phyloP scores from a whole-genome alignment of 1,140 invertebrate species.

The Metopolophium dirhodum region DNA sequence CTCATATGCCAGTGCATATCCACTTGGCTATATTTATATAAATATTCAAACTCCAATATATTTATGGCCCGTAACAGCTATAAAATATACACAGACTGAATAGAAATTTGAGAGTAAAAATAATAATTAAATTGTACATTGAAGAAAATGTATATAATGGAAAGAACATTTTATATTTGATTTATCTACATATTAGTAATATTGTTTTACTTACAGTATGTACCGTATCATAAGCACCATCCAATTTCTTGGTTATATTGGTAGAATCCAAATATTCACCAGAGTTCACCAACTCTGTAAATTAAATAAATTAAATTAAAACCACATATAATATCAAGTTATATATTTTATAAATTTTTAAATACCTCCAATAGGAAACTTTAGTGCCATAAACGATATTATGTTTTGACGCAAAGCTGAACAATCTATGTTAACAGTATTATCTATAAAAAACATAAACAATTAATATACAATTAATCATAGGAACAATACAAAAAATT shows the following conservation, averaged over 20 bases:
- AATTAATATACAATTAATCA: not conserved
- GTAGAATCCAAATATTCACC: not conserved
- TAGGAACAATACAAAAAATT: not conserved
- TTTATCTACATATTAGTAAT: not conserved
- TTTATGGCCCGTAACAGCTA: slow-evolving; percentile 22
- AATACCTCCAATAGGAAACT: slow-evolving; percentile 44
- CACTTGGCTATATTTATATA: slow-evolving; percentile 15
- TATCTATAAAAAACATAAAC: slow-evolving; percentile 20
- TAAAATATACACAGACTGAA: not conserved
- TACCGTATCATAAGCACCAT: not conserved
- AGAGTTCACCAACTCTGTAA: not conserved
- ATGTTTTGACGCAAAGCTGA: not conserved
- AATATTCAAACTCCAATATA: slow-evolving; percentile 39
- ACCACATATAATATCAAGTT: not conserved
- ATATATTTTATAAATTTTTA: not conserved
- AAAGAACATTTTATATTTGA: not conserved
- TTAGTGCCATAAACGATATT: slow-evolving; percentile 37
- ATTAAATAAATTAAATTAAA: not conserved
- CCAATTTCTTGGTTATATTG: not conserved
- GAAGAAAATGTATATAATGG: not conserved
- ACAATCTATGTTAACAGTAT: not conserved
- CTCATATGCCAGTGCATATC: slow-evolving; percentile 45
- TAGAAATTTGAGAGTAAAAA: not conserved
- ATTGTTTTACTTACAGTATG: slow-evolving; percentile 19
- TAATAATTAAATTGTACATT: not conserved